phyloP scores from a whole-genome alignment of 1,140 invertebrate species.

The Musca domestica region DNA sequence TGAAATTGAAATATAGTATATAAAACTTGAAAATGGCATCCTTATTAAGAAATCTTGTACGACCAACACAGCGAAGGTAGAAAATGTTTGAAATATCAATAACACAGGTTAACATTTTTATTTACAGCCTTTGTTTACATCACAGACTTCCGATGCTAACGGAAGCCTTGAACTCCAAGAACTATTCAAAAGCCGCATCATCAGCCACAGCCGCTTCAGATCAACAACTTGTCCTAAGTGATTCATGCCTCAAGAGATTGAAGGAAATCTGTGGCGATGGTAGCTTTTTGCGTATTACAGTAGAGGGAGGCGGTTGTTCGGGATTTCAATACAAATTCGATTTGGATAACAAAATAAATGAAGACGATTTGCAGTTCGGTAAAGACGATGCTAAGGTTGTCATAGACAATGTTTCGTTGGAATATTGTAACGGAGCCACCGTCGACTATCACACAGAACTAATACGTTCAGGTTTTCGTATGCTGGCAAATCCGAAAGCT shows the following conservation, averaged over 20 bases:
- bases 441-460: slow-evolving; percentile 94
- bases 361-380: slow-evolving; percentile 76
- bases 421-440: slow-evolving; percentile 85
- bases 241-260: slow-evolving; percentile 73
- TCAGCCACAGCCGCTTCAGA: not conserved
- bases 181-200: not conserved
- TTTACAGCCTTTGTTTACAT: not conserved
- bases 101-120: not conserved
- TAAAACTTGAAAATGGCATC: not conserved
- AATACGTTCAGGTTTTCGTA: slow-evolving; percentile 90
- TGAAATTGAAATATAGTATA: too few species aligned
- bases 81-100: not conserved
- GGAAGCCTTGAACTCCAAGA: not conserved
- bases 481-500: slow-evolving; percentile 94
- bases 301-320: slow-evolving; percentile 94
- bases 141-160: not conserved
- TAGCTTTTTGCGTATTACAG: slow-evolving; percentile 54
- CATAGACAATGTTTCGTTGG: slow-evolving; percentile 83
- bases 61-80: not conserved
- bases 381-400: slow-evolving; percentile 79
- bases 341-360: slow-evolving; percentile 72
- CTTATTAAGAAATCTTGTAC: slow-evolving; percentile 4
- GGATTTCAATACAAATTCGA: slow-evolving; percentile 98
- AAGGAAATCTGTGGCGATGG: slow-evolving; percentile 69
- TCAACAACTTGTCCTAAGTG: slow-evolving; percentile 58